Evolutionary conservation across 2,797 vertebrate species (phyloP).

Genomic region (Melopsittacus undulatus): DNA sequence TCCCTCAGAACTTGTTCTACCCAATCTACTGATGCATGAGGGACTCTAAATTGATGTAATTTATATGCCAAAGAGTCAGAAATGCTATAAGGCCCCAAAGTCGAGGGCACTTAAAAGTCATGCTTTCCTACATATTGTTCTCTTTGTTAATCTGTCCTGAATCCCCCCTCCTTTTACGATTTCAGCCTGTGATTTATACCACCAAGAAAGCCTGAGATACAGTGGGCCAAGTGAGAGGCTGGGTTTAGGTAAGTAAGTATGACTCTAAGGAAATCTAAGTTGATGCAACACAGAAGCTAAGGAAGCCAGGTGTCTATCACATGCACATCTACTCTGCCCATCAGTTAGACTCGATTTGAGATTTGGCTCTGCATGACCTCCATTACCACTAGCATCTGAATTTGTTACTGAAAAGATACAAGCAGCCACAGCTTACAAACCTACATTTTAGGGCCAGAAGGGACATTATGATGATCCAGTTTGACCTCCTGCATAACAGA

Average conservation of each 20-base stretch:
- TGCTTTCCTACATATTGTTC: not conserved
- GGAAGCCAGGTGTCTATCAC: not conserved
- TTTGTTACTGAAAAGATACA: not conserved
- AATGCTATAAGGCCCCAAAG: not conserved
- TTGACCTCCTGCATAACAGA: not conserved
- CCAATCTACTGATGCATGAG: slow-evolving; percentile 39
- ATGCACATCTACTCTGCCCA: not conserved
- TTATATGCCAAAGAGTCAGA: slow-evolving; percentile 48
- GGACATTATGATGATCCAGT: not conserved
- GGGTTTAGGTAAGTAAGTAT: not conserved
- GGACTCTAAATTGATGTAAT: slow-evolving; percentile 37
- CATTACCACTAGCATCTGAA: not conserved
- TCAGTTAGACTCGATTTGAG: not conserved
- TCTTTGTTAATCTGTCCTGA: not conserved
- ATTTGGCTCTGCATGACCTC: not conserved
- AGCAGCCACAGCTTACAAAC: not conserved
- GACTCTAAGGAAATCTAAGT: not conserved
- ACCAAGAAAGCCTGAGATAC: not conserved
- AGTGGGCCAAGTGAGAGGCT: not conserved
- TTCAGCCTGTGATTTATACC: not conserved
- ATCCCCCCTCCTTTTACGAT: not conserved
- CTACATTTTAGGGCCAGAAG: not conserved
- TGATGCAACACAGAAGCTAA: not conserved
- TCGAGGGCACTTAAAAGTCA: slow-evolving; percentile 6
- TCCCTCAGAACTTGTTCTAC: slow-evolving; percentile 51